Percentiles rank a stretch among this genome's conserved stretches.
Conservation (phyloP, 2,888 invertebrate species). For the Mesorhabditis sp. region DNA sequence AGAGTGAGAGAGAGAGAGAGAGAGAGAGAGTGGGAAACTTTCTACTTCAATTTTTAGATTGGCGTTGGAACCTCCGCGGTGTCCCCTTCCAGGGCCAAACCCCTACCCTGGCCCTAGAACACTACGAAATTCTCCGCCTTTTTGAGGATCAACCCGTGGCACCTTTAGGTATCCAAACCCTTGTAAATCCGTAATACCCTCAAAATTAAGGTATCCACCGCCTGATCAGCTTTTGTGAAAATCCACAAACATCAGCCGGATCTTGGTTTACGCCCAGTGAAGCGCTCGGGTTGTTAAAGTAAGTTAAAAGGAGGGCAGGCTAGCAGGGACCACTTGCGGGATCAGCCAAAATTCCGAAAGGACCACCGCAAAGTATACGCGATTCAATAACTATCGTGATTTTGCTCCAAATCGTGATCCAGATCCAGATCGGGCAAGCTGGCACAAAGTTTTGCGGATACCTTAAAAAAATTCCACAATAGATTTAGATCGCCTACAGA, state of each 20-base stretch:
- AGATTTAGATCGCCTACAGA: neutral
- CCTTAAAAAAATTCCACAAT: neutral
- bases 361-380: neutral
- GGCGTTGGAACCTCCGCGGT: constrained; percentile 5
- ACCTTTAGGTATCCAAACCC: neutral
- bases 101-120: neutral
- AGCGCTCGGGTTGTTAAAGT: neutral
- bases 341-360: neutral
- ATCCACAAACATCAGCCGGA: neutral
- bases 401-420: neutral
- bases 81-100: neutral
- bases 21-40: no score
- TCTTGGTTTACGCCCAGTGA: neutral
- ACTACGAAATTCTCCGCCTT: neutral
- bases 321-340: no score
- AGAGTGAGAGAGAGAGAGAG: no score
- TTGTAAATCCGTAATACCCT: no score
- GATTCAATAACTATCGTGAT: neutral
- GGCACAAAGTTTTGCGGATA: constrained; percentile 20
- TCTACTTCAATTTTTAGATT: constrained; percentile 7
- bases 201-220: neutral
- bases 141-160: neutral
- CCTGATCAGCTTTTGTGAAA: neutral
- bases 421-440: no score
- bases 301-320: neutral